A percentile compares a stretch with the other conserved stretches of the same genome.
phyloP scores from a whole-genome alignment of 2,113 vertebrate species.

The Gymnocephalus cernua region DNA sequence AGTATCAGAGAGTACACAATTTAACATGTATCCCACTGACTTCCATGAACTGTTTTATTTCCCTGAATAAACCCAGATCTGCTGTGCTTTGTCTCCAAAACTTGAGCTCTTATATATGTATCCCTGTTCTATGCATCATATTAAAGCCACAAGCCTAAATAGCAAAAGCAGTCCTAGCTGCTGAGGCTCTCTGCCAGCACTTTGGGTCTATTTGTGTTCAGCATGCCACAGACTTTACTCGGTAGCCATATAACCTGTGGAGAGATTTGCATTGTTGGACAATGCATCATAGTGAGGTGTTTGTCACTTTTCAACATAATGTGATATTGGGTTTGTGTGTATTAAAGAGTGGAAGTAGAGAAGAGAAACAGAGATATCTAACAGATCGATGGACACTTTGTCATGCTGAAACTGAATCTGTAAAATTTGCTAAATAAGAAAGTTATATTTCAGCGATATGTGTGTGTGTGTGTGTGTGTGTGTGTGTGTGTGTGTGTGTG shows the following conservation, averaged over 20 bases:
- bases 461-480: constrained; percentile 30
- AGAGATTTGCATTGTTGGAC: constrained; percentile 49
- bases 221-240: constrained; percentile 19
- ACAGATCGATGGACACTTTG: constrained; percentile 61
- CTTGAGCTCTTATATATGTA: constrained; percentile 45
- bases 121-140: constrained; percentile 26
- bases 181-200: constrained; percentile 4
- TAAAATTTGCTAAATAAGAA: constrained; percentile 69
- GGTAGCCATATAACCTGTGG: constrained; percentile 5
- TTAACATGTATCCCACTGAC: constrained; percentile 41
- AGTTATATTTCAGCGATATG: constrained; percentile 71
- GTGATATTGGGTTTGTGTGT: constrained; percentile 46
- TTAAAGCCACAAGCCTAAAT: constrained; percentile 45
- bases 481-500: constrained; percentile 61
- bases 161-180: constrained; percentile 29
- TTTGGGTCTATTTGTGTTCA: neutral
- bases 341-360: constrained; percentile 51
- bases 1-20: constrained; percentile 42
- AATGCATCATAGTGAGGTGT: constrained; percentile 58
- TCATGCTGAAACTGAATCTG: constrained; percentile 50
- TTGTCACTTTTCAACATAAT: constrained; percentile 58
- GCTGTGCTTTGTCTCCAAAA: constrained; percentile 49
- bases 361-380: constrained; percentile 48
- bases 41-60: constrained; percentile 66
- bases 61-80: constrained; percentile 63